Evolutionary conservation across 2,888 invertebrate genomes (phyloP).

Genomic region (Cistogaster globosa): DNA sequence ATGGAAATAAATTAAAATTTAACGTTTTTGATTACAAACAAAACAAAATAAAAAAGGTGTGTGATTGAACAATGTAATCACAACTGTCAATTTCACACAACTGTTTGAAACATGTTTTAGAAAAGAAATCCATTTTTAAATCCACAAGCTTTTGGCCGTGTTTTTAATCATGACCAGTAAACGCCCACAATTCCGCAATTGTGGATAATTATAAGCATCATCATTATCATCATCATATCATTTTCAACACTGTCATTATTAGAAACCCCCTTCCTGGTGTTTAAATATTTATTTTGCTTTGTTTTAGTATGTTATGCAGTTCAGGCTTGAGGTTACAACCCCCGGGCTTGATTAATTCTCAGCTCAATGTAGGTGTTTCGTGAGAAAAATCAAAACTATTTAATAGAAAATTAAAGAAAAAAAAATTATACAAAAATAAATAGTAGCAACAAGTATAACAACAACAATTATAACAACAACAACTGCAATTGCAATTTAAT

Average conservation of each 20-base stretch:
- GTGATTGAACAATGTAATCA: slow-evolving; percentile 6
- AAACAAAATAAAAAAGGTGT: slow-evolving; percentile 31
- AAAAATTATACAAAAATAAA: not conserved
- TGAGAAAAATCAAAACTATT: slow-evolving; percentile 63
- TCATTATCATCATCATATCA: not conserved
- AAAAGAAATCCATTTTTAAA: slow-evolving; percentile 28
- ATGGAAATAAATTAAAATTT: slow-evolving; percentile 48
- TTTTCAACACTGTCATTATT: slow-evolving; percentile 9
- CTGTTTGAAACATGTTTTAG: slow-evolving; percentile 27
- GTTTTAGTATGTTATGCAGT: slow-evolving; percentile 40
- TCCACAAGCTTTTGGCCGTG: not conserved
- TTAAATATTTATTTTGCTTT: slow-evolving; percentile 11
- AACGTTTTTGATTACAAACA: slow-evolving; percentile 38
- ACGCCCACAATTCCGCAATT: slow-evolving; percentile 43
- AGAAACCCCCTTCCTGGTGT: slow-evolving; percentile 20
- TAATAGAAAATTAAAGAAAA: slow-evolving; percentile 19
- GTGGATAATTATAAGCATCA: not conserved
- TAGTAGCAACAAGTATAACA: not conserved
- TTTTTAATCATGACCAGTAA: slow-evolving; percentile 12
- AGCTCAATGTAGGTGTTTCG: slow-evolving; percentile 65
- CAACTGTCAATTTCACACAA: not conserved
- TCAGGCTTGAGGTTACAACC: slow-evolving; percentile 60
- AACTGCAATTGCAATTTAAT: slow-evolving; percentile 1
- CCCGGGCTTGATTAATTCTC: slow-evolving; percentile 36
- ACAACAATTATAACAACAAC: not conserved